Percentiles rank a stretch among this genome's conserved stretches.
phyloP scores from a whole-genome alignment of 2,113 vertebrate genomes.

The Neofelis nebulosa region DNA sequence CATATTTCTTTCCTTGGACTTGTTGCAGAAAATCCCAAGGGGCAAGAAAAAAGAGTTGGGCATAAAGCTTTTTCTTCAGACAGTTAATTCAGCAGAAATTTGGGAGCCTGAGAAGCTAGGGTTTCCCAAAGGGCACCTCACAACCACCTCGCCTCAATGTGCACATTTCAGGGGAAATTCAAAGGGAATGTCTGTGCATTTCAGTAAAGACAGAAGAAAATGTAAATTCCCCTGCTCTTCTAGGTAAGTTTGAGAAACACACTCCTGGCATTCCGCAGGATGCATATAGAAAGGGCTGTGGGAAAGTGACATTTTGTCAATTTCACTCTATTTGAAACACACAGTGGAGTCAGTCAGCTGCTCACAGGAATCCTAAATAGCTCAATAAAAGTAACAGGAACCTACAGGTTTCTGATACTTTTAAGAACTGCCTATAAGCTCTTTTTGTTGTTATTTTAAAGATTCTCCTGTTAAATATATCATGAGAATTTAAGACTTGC shows the following conservation, averaged over 20 bases:
- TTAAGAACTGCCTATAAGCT: neutral
- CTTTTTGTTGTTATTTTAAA: neutral
- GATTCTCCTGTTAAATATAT: neutral
- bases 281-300: too few species aligned
- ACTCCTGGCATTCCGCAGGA: neutral
- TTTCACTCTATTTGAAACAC: neutral
- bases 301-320: neutral
- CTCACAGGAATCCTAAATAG: neutral
- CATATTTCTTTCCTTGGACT: neutral
- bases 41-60: neutral
- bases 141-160: neutral
- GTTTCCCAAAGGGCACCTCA: rapidly evolving
- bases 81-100: neutral
- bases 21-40: neutral
- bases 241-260: neutral
- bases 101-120: neutral
- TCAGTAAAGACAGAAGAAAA: neutral
- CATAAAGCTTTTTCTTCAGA: neutral
- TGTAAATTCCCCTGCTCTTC: neutral
- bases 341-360: neutral
- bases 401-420: neutral
- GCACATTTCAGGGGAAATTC: neutral
- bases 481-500: neutral
- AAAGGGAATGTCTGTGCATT: neutral
- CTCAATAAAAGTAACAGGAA: neutral